These are phyloP conservation scores for Exephanes ischioxanthus DNA, from an alignment of 2,888 invertebrate genomes.

Conservation along the genomic window DNA sequence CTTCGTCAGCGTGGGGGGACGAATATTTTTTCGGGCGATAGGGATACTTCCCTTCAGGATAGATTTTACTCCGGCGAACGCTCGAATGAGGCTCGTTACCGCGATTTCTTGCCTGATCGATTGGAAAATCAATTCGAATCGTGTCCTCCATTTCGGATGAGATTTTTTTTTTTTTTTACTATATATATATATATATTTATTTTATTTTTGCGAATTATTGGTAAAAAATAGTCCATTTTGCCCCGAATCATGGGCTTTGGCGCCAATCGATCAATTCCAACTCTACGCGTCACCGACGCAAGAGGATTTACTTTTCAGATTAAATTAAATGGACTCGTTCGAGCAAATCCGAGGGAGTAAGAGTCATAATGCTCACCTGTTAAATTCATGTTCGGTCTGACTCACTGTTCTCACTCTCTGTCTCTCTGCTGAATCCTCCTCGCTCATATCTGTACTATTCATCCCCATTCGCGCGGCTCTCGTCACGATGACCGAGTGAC, in stretches of 20 bases:
- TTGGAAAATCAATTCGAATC: too few species aligned
- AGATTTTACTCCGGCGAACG: too few species aligned
- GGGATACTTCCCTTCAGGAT: neutral
- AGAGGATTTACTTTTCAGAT: neutral
- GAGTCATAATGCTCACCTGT: neutral
- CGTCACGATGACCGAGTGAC: constrained; percentile 77
- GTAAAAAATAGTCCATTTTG: too few species aligned
- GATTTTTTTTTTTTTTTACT: too few species aligned
- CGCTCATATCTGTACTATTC: neutral
- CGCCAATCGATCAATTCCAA: too few species aligned
- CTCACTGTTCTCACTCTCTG: neutral
- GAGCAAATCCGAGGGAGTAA: neutral
- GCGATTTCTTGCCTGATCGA: too few species aligned
- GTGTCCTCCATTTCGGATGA: too few species aligned
- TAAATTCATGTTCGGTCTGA: constrained; percentile 17
- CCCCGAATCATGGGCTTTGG: too few species aligned
- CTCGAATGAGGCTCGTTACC: too few species aligned
- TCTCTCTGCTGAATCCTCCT: neutral
- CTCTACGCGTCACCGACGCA: too few species aligned
- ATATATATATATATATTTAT: too few species aligned
- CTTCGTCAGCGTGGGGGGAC: neutral
- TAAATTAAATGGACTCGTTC: neutral
- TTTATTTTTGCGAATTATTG: too few species aligned
- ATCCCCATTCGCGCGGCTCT: constrained; percentile 16
- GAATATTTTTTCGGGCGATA: neutral